Evolutionary conservation across 2,888 invertebrate species (phyloP).

Genomic region (Cephus runcator): DNA sequence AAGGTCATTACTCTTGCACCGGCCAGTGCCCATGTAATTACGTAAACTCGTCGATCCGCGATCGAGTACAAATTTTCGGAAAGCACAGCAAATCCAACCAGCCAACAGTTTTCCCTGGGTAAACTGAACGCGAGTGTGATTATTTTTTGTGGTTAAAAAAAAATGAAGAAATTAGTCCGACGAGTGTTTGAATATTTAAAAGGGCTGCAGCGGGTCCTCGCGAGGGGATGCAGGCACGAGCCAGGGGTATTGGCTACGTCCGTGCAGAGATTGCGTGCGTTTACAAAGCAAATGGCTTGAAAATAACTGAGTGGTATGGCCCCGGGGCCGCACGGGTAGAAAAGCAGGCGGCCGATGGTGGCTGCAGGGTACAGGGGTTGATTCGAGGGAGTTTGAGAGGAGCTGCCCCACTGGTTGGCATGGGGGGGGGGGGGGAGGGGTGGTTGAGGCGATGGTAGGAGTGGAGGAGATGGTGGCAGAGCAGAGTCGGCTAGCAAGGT

Average conservation of each 20-base stretch:
- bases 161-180: neutral
- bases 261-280: slow-evolving; percentile 60
- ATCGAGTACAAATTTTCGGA: neutral
- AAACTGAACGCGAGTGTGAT: neutral
- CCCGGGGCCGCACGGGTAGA: slow-evolving; percentile 43
- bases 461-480: slow-evolving; percentile 19
- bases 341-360: slow-evolving; percentile 21
- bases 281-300: slow-evolving; percentile 65
- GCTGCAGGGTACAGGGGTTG: slow-evolving; percentile 22
- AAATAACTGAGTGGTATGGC: slow-evolving; percentile 60
- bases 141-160: neutral
- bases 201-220: slow-evolving; percentile 27
- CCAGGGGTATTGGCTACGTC: slow-evolving; percentile 18
- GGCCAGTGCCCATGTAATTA: neutral
- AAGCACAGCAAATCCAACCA: neutral
- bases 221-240: slow-evolving; percentile 13
- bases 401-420: neutral
- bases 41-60: neutral
- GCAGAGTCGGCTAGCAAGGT: slow-evolving; percentile 20
- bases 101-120: neutral
- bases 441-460: slow-evolving; percentile 6
- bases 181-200: slow-evolving; percentile 41
- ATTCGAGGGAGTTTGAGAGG: neutral
- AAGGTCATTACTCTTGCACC: neutral
- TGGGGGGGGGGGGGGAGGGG: too few relatives aligned